Conservation (phyloP, 2,888 invertebrate genomes). For the Stenchaetothrips biformis region DNA sequence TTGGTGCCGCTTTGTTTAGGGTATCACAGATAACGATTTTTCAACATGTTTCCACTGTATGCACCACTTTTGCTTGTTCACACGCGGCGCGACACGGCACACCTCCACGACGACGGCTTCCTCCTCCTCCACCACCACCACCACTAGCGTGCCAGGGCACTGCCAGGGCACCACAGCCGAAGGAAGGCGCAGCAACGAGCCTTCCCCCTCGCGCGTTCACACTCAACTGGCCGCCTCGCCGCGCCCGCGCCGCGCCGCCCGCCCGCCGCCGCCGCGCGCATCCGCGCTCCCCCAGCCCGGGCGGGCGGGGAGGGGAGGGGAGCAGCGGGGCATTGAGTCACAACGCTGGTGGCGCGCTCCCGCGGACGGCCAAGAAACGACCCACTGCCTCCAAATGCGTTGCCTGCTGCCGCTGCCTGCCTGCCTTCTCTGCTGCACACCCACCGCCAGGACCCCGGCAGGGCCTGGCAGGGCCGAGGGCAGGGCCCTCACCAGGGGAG, state of each 20-base stretch:
- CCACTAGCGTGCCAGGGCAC: background rate
- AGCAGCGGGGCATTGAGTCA: conserved; percentile 13
- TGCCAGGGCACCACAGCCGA: background rate
- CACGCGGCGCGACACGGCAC: background rate
- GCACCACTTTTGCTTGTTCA: conserved; percentile 13
- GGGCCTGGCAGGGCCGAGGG: no score
- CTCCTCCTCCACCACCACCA: conserved; percentile 7
- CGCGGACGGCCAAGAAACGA: background rate
- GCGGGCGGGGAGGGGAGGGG: background rate
- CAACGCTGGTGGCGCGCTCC: conserved; percentile 6
- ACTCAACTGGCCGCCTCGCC: background rate
- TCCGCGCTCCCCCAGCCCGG: no score
- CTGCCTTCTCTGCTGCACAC: background rate
- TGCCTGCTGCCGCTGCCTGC: background rate
- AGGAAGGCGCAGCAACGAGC: background rate
- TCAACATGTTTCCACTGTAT: background rate
- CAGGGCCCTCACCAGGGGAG: no score
- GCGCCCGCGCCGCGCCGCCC: background rate
- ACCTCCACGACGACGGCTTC: background rate
- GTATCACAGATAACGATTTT: background rate
- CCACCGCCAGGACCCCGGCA: no score
- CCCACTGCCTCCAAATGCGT: conserved; percentile 18
- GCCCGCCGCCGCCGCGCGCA: background rate
- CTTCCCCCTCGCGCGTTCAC: conserved; percentile 5
- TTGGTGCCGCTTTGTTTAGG: no score